phyloP scores from a whole-genome alignment of 2,797 vertebrate species.

The Anas georgica region DNA sequence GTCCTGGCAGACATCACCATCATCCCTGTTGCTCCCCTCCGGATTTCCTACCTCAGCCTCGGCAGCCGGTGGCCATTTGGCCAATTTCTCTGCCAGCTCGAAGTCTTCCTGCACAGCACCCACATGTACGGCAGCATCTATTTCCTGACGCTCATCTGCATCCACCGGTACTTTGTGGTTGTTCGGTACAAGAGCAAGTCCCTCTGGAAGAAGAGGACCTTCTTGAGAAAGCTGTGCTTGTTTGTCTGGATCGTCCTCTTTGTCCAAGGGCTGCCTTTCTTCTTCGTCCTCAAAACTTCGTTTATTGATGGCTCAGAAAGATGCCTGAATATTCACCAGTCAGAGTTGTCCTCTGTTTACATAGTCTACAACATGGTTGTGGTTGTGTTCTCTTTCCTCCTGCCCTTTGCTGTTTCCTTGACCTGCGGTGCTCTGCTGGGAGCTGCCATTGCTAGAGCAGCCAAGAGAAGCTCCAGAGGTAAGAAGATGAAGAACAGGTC shows the following conservation, averaged over 20 bases:
- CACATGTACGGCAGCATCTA: constrained; percentile 78
- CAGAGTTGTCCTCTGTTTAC: constrained; percentile 23
- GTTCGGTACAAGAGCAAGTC: constrained; percentile 68
- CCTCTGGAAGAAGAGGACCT: constrained; percentile 70
- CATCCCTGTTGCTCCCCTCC: constrained; percentile 66
- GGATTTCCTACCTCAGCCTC: constrained; percentile 68
- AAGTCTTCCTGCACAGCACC: constrained; percentile 69
- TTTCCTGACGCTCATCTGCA: constrained; percentile 80
- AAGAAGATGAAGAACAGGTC: constrained; percentile 75
- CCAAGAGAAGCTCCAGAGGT: constrained; percentile 63
- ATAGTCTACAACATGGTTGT: constrained; percentile 73
- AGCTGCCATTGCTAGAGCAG: constrained; percentile 64
- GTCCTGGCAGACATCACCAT: constrained; percentile 76
- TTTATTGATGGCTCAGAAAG: constrained; percentile 28
- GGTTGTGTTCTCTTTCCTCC: constrained; percentile 65
- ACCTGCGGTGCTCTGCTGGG: constrained; percentile 72
- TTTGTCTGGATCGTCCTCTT: constrained; percentile 72
- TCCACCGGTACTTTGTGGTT: constrained; percentile 74
- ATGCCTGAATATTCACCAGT: constrained; percentile 78
- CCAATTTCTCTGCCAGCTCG: constrained; percentile 71
- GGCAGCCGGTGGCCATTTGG: constrained; percentile 71
- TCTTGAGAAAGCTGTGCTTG: constrained; percentile 73
- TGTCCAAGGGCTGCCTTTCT: constrained; percentile 58
- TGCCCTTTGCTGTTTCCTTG: constrained; percentile 71
- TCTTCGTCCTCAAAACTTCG: constrained; percentile 67